These are phyloP conservation scores for Clarias gariepinus DNA, from an alignment of 2,113 vertebrate genomes.

Conservation along the genomic window DNA sequence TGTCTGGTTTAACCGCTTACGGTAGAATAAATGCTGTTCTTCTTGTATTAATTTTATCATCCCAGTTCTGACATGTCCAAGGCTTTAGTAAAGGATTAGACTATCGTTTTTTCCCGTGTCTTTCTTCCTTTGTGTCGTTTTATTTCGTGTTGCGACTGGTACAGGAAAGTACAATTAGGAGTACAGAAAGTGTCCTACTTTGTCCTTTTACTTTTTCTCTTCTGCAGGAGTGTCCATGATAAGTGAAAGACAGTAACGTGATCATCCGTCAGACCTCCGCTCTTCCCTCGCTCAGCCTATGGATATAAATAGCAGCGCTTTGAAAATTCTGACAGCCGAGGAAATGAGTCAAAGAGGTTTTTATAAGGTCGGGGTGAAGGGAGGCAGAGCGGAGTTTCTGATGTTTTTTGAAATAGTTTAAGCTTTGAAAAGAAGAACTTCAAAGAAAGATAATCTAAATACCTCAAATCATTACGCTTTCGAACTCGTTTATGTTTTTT, in stretches of 20 bases:
- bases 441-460: neutral
- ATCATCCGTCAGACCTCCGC: neutral
- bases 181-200: neutral
- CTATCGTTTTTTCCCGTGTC: neutral
- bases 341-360: neutral
- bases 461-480: neutral
- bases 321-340: neutral
- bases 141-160: neutral
- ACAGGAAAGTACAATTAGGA: neutral
- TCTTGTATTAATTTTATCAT: neutral
- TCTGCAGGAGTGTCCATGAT: neutral
- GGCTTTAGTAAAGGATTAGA: neutral
- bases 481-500: neutral
- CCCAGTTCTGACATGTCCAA: neutral
- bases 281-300: neutral
- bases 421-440: neutral
- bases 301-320: constrained; percentile 19
- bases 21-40: neutral
- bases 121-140: neutral
- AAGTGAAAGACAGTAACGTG: constrained; percentile 12
- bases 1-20: neutral
- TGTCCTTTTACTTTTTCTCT: no score
- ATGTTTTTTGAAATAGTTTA: neutral
- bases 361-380: neutral
- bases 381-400: neutral